Conservation (phyloP, 2,888 invertebrate genomes). For the Apantesis nais region DNA sequence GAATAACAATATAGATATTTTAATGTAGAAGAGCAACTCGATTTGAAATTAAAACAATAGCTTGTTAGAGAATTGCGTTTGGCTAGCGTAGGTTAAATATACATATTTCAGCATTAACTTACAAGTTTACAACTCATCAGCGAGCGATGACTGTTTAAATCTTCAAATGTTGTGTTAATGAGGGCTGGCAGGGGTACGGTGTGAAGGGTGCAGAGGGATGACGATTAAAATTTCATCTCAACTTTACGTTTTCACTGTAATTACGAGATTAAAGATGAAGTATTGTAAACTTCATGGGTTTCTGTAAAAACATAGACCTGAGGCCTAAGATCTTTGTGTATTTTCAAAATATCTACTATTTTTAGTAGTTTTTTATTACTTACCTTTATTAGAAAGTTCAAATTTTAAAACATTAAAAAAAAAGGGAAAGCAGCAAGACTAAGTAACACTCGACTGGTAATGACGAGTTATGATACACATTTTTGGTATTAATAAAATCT, state of each 20-base stretch:
- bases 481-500: too few relatives aligned
- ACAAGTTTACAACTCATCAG: constrained; percentile 68
- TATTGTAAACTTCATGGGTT: constrained; percentile 24
- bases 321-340: too few relatives aligned
- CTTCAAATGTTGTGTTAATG: constrained; percentile 60
- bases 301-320: neutral
- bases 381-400: too few relatives aligned
- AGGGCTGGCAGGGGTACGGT: constrained; percentile 33
- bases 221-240: constrained; percentile 61
- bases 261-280: constrained; percentile 54
- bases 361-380: too few relatives aligned
- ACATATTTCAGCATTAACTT: constrained; percentile 48
- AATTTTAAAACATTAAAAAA: too few relatives aligned
- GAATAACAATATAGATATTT: too few relatives aligned
- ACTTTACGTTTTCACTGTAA: constrained; percentile 55
- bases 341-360: too few relatives aligned
- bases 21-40: too few relatives aligned
- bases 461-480: too few relatives aligned
- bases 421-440: too few relatives aligned
- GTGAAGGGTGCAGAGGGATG: constrained; percentile 18
- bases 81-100: constrained; percentile 28
- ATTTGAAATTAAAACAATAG: neutral
- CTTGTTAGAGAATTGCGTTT: neutral
- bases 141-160: constrained; percentile 55
- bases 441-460: too few relatives aligned